These are phyloP conservation scores for Grantiella picta DNA, from an alignment of 2,113 vertebrate species.

Conservation along the genomic window DNA sequence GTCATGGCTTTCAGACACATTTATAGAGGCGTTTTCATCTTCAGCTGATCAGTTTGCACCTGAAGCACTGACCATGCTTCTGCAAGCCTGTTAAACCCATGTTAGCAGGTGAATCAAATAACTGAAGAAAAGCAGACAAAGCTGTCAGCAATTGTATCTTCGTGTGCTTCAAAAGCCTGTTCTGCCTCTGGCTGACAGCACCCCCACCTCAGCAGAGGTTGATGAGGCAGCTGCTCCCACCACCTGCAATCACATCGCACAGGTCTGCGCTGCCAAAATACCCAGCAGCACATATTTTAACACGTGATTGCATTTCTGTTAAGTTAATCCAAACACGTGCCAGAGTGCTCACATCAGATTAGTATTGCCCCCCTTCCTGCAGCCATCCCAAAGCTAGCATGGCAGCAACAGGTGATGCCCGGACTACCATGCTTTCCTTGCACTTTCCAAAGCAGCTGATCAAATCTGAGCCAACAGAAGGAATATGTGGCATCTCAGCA, in stretches of 20 bases:
- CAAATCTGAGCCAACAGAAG: neutral
- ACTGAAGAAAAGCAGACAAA: neutral
- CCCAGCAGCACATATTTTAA: neutral
- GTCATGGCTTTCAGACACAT: rapidly evolving
- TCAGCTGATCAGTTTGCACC: neutral
- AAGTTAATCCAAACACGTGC: neutral
- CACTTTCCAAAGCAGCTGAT: neutral
- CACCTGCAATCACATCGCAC: neutral
- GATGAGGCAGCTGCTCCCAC: neutral
- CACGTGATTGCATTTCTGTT: neutral
- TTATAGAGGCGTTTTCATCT: neutral
- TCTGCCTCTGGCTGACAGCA: neutral
- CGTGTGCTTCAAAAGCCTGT: neutral
- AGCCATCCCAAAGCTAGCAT: rapidly evolving
- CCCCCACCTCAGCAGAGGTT: neutral
- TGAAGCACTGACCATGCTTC: neutral
- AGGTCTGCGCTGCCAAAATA: neutral
- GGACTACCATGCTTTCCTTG: neutral
- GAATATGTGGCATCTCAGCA: neutral
- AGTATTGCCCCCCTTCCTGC: neutral
- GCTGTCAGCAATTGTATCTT: neutral
- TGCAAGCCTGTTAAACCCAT: neutral
- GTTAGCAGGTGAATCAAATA: neutral
- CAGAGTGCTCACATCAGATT: neutral
- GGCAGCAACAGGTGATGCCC: neutral